phyloP scores from a whole-genome alignment of 2,888 invertebrate genomes.

The Eristalis intricaria region DNA sequence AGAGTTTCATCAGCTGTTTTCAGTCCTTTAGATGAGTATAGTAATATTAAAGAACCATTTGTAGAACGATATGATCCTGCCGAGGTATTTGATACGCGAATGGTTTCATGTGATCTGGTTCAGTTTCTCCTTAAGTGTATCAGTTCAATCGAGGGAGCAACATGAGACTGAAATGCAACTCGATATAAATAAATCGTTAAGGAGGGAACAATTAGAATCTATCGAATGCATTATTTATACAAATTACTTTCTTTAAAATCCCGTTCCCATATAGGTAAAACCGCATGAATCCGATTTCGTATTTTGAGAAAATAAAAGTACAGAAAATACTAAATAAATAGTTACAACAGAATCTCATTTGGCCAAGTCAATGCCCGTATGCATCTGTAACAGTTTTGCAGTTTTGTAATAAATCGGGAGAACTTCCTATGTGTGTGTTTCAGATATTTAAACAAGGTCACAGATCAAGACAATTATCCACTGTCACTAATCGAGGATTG shows the following conservation, averaged over 20 bases:
- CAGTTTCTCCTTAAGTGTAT: background rate
- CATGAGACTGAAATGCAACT: background rate
- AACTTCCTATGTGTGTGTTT: background rate
- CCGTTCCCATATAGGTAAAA: conserved; percentile 9
- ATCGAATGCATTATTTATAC: background rate
- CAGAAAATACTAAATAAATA: background rate
- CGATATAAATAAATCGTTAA: conserved; percentile 20
- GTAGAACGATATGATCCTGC: background rate
- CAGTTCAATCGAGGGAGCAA: background rate
- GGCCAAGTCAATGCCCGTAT: background rate
- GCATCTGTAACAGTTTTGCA: background rate
- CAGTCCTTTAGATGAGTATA: background rate
- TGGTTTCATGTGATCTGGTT: background rate
- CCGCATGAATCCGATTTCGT: conserved; percentile 19
- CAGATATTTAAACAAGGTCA: background rate
- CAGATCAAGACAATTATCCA: background rate
- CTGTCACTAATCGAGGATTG: background rate
- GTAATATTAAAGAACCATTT: background rate
- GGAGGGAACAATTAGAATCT: background rate
- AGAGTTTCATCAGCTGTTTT: conserved; percentile 6
- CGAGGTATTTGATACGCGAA: background rate
- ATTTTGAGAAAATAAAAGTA: background rate
- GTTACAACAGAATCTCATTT: background rate
- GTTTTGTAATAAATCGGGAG: background rate
- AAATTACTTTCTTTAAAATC: conserved; percentile 21